phyloP scores from a whole-genome alignment of 1,140 invertebrate species.

The Muscidifurax raptorellus region DNA sequence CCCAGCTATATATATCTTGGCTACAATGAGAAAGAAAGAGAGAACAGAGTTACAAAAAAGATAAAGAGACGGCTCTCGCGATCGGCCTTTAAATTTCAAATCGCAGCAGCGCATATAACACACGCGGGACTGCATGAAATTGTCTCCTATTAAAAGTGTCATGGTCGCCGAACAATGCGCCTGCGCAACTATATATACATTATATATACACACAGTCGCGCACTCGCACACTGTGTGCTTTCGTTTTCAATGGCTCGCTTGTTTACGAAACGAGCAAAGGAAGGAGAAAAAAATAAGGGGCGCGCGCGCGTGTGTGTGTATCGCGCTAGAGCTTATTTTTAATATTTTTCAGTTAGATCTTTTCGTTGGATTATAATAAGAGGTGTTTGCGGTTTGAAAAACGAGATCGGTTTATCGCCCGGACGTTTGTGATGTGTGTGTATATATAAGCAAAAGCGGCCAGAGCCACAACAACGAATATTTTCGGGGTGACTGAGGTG shows the following conservation, averaged over 20 bases:
- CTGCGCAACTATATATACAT: slow-evolving; percentile 15
- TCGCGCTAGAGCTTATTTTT: not conserved
- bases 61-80: not conserved
- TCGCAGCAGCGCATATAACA: slow-evolving; percentile 47
- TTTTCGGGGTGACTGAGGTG: not conserved
- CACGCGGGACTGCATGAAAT: slow-evolving; percentile 63
- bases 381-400: not conserved
- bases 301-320: not conserved
- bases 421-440: not conserved
- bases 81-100: slow-evolving; percentile 62
- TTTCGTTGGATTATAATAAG: not conserved
- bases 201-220: not conserved
- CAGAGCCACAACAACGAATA: not conserved
- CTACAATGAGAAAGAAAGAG: not conserved
- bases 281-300: slow-evolving; percentile 1
- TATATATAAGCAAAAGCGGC: not conserved
- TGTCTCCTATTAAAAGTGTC: slow-evolving; percentile 71
- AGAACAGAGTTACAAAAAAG: not conserved
- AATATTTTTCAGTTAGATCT: not conserved
- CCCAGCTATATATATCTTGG: too few species aligned
- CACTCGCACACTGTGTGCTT: slow-evolving; percentile 23
- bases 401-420: slow-evolving; percentile 5
- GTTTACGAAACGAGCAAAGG: slow-evolving; percentile 18
- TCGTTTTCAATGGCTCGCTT: slow-evolving; percentile 45
- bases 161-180: slow-evolving; percentile 62